These are phyloP conservation scores for Phyllopteryx taeniolatus DNA, from an alignment of 2,113 vertebrate species.

Conservation along the genomic window DNA sequence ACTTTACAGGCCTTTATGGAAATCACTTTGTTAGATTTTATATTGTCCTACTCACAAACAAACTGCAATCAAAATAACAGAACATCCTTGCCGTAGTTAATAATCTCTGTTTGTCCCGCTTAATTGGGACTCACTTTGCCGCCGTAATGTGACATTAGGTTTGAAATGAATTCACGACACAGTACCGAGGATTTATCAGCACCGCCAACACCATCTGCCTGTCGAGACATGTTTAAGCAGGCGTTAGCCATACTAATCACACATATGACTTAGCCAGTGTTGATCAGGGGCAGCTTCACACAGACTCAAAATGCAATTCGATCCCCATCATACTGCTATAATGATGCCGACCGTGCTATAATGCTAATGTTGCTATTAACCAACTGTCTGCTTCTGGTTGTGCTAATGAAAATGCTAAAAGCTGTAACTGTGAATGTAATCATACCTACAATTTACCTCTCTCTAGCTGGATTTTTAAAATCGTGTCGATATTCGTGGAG, in stretches of 20 bases:
- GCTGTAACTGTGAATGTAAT: neutral
- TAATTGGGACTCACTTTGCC: neutral
- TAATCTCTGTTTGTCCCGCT: neutral
- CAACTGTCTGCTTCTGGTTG: neutral
- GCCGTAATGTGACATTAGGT: neutral
- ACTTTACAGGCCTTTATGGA: neutral
- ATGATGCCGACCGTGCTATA: neutral
- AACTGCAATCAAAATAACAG: neutral
- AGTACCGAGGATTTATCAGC: neutral
- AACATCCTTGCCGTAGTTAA: neutral
- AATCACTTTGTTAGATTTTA: neutral
- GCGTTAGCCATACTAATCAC: too few relatives aligned
- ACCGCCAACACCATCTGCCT: neutral
- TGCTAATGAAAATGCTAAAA: conserved; percentile 1
- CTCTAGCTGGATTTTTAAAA: neutral
- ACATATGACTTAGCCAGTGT: too few relatives aligned
- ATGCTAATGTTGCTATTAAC: neutral
- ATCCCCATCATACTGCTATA: neutral
- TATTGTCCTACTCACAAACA: neutral
- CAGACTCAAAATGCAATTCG: neutral
- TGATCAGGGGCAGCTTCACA: neutral
- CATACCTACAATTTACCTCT: too few relatives aligned
- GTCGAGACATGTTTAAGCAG: neutral
- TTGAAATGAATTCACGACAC: neutral
- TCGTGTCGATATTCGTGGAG: too few relatives aligned